phyloP scores from a whole-genome alignment of 1,140 invertebrate species.

The Drosophila watanabei region DNA sequence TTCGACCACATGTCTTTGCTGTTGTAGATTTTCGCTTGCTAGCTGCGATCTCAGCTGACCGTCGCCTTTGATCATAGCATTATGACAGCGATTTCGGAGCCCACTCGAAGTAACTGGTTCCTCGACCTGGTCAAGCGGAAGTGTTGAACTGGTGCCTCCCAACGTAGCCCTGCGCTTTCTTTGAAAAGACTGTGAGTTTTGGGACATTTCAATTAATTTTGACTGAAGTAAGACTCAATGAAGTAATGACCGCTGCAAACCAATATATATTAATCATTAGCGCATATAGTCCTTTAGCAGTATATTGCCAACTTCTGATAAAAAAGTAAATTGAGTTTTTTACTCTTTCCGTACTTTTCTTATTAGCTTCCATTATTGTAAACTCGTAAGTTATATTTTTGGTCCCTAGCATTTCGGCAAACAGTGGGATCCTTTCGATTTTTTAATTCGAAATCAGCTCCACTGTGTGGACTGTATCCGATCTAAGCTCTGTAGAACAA shows the following conservation, averaged over 20 bases:
- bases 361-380: neutral
- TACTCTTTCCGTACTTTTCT: neutral
- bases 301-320: no score
- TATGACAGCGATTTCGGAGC: conserved; percentile 52
- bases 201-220: conserved; percentile 27
- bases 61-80: neutral
- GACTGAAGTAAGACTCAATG: conserved; percentile 61
- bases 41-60: neutral
- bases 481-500: conserved; percentile 22
- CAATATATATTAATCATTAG: neutral
- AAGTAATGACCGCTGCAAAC: conserved; percentile 1
- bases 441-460: neutral
- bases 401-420: neutral
- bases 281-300: neutral
- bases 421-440: neutral
- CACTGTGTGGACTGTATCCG: neutral
- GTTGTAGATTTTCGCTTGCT: neutral
- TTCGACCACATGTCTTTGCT: neutral
- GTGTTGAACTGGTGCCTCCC: neutral
- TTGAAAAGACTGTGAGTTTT: conserved; percentile 8
- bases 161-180: neutral
- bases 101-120: conserved; percentile 5
- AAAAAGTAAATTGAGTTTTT: neutral
- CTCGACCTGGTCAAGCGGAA: conserved; percentile 10
- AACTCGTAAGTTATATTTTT: neutral